phyloP scores from a whole-genome alignment of 2,888 invertebrate species.

The Cephus nigrinus region DNA sequence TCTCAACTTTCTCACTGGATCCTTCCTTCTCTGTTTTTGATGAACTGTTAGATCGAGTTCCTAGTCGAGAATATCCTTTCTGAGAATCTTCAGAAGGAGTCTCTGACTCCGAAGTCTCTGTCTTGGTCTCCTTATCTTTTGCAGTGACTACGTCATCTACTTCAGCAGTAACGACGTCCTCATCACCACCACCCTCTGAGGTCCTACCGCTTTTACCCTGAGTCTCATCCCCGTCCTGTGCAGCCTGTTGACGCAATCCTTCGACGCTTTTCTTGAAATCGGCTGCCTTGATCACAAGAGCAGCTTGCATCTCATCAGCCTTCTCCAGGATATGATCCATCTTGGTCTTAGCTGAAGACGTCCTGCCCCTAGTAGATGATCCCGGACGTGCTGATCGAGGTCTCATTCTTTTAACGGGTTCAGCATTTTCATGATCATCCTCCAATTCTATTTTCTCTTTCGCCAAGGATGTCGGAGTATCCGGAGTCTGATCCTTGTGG shows the following conservation, averaged over 20 bases:
- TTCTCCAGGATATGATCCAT: constrained; percentile 50
- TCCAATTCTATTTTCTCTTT: constrained; percentile 4
- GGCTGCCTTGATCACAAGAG: constrained; percentile 47
- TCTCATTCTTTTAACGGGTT: constrained; percentile 39
- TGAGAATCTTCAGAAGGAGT: constrained; percentile 33
- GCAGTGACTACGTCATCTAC: constrained; percentile 12
- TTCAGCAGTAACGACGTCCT: not conserved
- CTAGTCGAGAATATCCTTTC: constrained; percentile 49
- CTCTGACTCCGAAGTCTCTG: constrained; percentile 2
- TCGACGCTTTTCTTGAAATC: constrained; percentile 45
- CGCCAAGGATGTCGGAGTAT: constrained; percentile 39
- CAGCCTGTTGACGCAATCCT: constrained; percentile 42
- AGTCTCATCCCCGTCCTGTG: constrained; percentile 11
- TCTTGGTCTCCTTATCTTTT: constrained; percentile 16
- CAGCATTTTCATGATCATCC: constrained; percentile 35
- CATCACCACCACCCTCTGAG: constrained; percentile 15
- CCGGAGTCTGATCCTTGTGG: constrained; percentile 56
- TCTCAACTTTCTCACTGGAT: constrained; percentile 32
- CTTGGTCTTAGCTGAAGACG: constrained; percentile 30
- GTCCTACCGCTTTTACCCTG: not conserved
- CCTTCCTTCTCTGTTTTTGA: constrained; percentile 3
- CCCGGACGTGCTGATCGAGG: constrained; percentile 28
- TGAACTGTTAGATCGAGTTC: constrained; percentile 11
- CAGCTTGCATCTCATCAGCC: constrained; percentile 44
- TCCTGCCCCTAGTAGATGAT: constrained; percentile 17